phyloP scores from a whole-genome alignment of 2,113 vertebrate genomes.

The Gavialis gangeticus region DNA sequence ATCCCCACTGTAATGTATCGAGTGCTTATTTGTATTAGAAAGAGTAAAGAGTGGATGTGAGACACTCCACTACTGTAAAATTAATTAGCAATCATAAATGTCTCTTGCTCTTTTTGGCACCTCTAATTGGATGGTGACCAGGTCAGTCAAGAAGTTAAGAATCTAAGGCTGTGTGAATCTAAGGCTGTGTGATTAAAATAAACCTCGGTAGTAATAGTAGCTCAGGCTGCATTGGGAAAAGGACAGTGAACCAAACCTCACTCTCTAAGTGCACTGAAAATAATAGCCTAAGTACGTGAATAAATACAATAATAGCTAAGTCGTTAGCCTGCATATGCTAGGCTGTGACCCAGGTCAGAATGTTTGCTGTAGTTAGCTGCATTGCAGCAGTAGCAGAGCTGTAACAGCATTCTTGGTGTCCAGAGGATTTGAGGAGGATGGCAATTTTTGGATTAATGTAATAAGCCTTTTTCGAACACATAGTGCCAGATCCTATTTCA shows the following conservation, averaged over 20 bases:
- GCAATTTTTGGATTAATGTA: background rate
- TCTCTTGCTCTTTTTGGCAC: background rate
- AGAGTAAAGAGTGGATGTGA: rapidly evolving
- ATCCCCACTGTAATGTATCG: too few species aligned
- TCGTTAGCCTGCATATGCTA: background rate
- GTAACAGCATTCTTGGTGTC: background rate
- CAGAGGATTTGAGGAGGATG: background rate
- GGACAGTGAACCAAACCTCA: background rate
- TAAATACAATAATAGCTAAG: background rate
- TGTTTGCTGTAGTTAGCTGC: background rate
- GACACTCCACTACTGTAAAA: background rate
- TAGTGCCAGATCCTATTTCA: too few species aligned
- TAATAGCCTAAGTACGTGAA: background rate
- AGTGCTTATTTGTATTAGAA: background rate
- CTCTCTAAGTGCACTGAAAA: background rate
- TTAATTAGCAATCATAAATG: background rate
- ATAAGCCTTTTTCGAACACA: background rate
- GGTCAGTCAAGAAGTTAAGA: background rate
- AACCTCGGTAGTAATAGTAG: background rate
- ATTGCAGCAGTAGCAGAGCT: too few species aligned
- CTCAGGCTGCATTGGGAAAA: background rate
- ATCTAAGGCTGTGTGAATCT: background rate
- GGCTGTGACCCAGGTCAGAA: background rate
- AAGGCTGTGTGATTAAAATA: background rate
- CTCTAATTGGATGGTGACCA: background rate